Base-by-base conservation (phyloP, 2,113 vertebrate genomes). In the Thalassoma bifasciatum region DNA sequence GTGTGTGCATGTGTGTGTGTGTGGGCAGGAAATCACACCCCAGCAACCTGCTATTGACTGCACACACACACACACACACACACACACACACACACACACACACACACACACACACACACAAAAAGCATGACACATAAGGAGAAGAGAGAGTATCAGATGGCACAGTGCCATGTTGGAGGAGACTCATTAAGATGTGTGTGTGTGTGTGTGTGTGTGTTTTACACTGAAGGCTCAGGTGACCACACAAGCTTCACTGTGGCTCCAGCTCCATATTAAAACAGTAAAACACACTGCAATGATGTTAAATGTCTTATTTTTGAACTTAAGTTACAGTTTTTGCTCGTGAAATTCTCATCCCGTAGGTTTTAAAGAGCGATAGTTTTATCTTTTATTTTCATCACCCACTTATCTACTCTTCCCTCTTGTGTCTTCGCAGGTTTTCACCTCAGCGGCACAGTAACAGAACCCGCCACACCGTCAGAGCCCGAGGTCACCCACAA, bases 401-500 rank as follows among this genome's bases (percentile, higher is more conserved):
- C 56, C 83, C 74, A 51, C 49, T 21, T 17, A 0, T 64, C 16
- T 19, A 36, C 23, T 14, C 24, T 12, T 40, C 52, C 37, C 64
- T 1, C 10, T 22, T 71, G 11, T 81, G 38, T 75, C 30, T 56
- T 66, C 23, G 10, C 84, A 93, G 98, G 98, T 34, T 99, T 99
- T 90, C 98, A 99, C 85, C 96, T 99, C 84, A 99, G 98, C 0
- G 98, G 98, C 75, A 99, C 98, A 0, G 97, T 99, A 56, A 98
- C 95, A 0, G 98, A 99, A 79, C 94, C 96, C 0, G 95, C 95
- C 0, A 95, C 95, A 23, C 74, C 95, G 0, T 95, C 97, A 1
- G 98, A 99, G 53, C 95, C 97, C 44, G 96, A 98, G 91, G 92
- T 96, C 89, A 98, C 95, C 68, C 97, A 98, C 90, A 97, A 96